These are phyloP conservation scores for Apamea anceps DNA, from an alignment of 2,888 invertebrate genomes.

Conservation along the genomic window DNA sequence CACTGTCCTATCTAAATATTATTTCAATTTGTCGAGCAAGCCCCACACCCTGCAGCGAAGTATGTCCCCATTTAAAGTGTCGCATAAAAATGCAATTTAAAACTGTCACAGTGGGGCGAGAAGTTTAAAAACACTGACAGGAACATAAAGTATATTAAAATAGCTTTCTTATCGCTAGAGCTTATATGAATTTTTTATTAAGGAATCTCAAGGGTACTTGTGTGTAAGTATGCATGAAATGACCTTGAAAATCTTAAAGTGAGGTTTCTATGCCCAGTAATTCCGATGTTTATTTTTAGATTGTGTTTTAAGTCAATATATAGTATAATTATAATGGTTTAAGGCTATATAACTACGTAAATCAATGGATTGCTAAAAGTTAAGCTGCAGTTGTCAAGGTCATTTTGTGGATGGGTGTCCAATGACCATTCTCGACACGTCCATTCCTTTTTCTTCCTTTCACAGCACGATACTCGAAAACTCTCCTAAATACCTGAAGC, in stretches of 20 bases:
- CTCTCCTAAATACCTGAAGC: background rate
- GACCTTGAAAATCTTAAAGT: slow-evolving; percentile 3
- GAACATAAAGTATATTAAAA: slow-evolving; percentile 61
- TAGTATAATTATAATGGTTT: background rate
- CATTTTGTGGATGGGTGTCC: background rate
- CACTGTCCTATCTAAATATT: background rate
- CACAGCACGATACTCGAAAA: background rate
- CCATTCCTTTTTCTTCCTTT: background rate
- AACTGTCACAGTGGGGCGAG: slow-evolving; percentile 63
- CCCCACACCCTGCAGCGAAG: slow-evolving; percentile 31
- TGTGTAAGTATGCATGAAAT: slow-evolving; percentile 9
- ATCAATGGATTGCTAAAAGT: background rate
- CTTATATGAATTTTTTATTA: slow-evolving; percentile 32
- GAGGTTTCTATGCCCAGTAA: background rate
- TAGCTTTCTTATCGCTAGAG: slow-evolving; percentile 54
- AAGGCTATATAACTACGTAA: too few relatives aligned
- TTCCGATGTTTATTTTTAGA: slow-evolving; percentile 11
- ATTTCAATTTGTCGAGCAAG: slow-evolving; percentile 45
- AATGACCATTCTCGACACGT: background rate
- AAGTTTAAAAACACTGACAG: slow-evolving; percentile 61
- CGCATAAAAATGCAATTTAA: slow-evolving; percentile 69
- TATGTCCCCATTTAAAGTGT: slow-evolving; percentile 59
- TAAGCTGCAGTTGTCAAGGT: background rate
- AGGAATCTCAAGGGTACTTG: slow-evolving; percentile 33
- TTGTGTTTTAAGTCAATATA: background rate